These are phyloP conservation scores for Allacma fusca DNA, from an alignment of 2,888 invertebrate species.

Conservation along the genomic window DNA sequence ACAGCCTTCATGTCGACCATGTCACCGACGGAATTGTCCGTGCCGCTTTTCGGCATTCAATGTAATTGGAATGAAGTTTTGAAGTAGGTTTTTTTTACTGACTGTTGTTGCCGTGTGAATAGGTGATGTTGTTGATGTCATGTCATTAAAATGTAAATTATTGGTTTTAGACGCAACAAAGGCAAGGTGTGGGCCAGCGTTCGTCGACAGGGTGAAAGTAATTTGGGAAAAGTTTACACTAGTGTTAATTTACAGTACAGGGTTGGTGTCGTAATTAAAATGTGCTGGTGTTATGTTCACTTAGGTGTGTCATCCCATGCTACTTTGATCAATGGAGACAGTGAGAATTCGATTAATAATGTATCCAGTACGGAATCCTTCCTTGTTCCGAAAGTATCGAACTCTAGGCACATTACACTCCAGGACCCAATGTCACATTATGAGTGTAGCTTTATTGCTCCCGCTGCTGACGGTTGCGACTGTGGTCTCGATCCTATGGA, in stretches of 20 bases:
- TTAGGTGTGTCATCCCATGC: constrained; percentile 61
- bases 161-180: constrained; percentile 40
- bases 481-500: constrained; percentile 32
- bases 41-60: constrained; percentile 64
- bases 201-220: constrained; percentile 53
- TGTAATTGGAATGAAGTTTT: constrained; percentile 69
- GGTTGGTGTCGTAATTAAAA: too few species aligned
- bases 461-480: constrained; percentile 63
- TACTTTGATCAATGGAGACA: constrained; percentile 54
- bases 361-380: constrained; percentile 61
- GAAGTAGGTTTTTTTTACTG: too few species aligned
- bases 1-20: background rate
- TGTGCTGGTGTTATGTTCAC: too few species aligned
- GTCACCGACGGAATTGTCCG: constrained; percentile 32
- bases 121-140: too few species aligned
- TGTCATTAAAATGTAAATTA: too few species aligned
- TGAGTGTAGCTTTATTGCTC: constrained; percentile 68
- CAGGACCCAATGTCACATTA: constrained; percentile 66
- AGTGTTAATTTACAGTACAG: background rate
- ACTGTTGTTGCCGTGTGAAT: too few species aligned
- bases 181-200: constrained; percentile 58
- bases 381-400: constrained; percentile 28
- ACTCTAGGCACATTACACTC: constrained; percentile 65
- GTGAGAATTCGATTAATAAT: constrained; percentile 41
- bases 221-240: background rate